Evolutionary conservation across 2,888 invertebrate genomes (phyloP).

Genomic region (Acleris holmiana): DNA sequence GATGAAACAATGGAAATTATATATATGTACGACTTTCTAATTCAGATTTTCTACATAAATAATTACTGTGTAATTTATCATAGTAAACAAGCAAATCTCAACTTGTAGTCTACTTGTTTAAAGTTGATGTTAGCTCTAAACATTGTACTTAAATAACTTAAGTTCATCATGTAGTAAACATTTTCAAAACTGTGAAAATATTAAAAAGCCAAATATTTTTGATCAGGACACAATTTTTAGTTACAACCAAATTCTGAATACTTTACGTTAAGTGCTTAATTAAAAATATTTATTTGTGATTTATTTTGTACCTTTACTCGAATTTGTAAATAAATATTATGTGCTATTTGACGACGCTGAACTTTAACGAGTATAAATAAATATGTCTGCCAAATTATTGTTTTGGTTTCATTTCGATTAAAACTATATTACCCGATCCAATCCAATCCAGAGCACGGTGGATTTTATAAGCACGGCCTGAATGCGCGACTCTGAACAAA

Average conservation of each 20-base stretch:
- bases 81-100: slow-evolving; percentile 37
- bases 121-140: slow-evolving; percentile 69
- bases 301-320: slow-evolving; percentile 76
- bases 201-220: slow-evolving; percentile 70
- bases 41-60: slow-evolving; percentile 22
- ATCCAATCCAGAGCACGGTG: not conserved
- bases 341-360: slow-evolving; percentile 79
- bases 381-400: slow-evolving; percentile 83
- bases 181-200: slow-evolving; percentile 46
- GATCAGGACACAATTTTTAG: slow-evolving; percentile 57
- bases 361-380: slow-evolving; percentile 82
- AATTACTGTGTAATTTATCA: slow-evolving; percentile 31
- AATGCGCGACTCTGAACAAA: slow-evolving; percentile 39
- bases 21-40: slow-evolving; percentile 9
- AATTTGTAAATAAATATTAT: slow-evolving; percentile 78
- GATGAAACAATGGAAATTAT: slow-evolving; percentile 13
- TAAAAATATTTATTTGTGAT: slow-evolving; percentile 78
- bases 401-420: slow-evolving; percentile 55
- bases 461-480: not conserved
- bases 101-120: slow-evolving; percentile 63
- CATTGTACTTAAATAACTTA: slow-evolving; percentile 65
- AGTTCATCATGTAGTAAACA: slow-evolving; percentile 59
- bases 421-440: not conserved
- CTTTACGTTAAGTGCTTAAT: slow-evolving; percentile 70
- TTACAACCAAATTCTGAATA: slow-evolving; percentile 74